Evolutionary conservation across 2,113 vertebrate species (phyloP).

Genomic region (Sula dactylatra): DNA sequence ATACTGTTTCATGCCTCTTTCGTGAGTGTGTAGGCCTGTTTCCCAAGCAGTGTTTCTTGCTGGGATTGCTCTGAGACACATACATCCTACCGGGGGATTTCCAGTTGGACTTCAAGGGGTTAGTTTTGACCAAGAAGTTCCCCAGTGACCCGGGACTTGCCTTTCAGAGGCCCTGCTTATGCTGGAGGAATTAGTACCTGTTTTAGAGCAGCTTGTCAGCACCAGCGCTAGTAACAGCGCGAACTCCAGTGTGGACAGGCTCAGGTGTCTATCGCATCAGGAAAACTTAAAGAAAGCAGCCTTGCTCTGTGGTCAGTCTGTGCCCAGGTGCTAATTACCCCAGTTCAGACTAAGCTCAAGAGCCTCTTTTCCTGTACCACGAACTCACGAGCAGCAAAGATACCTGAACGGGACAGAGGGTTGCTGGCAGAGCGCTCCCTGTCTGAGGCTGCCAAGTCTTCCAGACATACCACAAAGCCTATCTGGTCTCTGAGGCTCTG

Average conservation of each 20-base stretch:
- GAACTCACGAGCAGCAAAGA: neutral
- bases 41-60: neutral
- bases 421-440: neutral
- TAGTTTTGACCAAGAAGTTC: neutral
- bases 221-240: neutral
- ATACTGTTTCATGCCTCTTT: neutral
- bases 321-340: neutral
- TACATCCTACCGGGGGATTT: neutral
- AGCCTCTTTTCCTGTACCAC: neutral
- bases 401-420: neutral
- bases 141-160: neutral
- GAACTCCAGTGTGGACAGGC: neutral
- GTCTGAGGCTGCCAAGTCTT: neutral
- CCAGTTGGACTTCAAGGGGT: neutral
- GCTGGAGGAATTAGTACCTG: neutral
- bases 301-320: neutral
- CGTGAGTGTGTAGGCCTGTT: fast-evolving
- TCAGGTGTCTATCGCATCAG: neutral
- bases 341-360: neutral
- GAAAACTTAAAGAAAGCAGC: neutral
- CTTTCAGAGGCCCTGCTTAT: neutral
- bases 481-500: neutral
- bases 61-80: neutral
- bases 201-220: slow-evolving; percentile 7
- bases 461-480: neutral